A percentile compares a stretch with the other conserved stretches of the same genome.
Conservation (phyloP, 2,113 vertebrate species). For the Muntiacus muntjak region DNA sequence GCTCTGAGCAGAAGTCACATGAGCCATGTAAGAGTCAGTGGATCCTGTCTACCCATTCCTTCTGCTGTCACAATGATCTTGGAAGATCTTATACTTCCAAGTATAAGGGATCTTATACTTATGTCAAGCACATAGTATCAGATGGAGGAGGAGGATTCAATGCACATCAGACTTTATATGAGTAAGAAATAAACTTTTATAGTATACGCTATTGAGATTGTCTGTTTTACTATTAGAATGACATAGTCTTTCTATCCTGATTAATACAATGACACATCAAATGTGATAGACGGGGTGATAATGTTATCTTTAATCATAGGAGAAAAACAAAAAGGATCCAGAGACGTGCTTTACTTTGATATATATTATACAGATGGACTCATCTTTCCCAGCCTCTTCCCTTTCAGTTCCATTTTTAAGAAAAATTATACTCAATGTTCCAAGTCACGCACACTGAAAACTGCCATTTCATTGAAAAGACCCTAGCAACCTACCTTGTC, state of each 20-base stretch:
- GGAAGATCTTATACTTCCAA: not conserved
- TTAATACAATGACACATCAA: not conserved
- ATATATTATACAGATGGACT: not conserved
- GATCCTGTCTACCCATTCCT: not conserved
- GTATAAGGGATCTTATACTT: not conserved
- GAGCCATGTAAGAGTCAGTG: accelerated
- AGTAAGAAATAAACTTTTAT: not conserved
- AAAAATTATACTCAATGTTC: not conserved
- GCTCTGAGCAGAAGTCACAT: not conserved
- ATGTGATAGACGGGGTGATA: not conserved
- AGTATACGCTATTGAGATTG: not conserved
- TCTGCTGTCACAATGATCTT: not conserved
- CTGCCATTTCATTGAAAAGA: not conserved
- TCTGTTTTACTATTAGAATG: not conserved
- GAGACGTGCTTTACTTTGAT: not conserved
- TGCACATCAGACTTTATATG: not conserved
- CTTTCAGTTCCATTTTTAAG: not conserved
- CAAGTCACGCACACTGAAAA: not conserved
- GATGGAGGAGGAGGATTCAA: accelerated
- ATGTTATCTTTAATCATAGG: not conserved
- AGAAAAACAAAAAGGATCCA: not conserved
- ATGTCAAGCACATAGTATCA: not conserved
- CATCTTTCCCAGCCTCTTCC: not conserved
- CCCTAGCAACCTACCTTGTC: not conserved
- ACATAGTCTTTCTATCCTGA: not conserved